phyloP scores from a whole-genome alignment of 2,888 invertebrate genomes.

The Leptura quadrifasciata region DNA sequence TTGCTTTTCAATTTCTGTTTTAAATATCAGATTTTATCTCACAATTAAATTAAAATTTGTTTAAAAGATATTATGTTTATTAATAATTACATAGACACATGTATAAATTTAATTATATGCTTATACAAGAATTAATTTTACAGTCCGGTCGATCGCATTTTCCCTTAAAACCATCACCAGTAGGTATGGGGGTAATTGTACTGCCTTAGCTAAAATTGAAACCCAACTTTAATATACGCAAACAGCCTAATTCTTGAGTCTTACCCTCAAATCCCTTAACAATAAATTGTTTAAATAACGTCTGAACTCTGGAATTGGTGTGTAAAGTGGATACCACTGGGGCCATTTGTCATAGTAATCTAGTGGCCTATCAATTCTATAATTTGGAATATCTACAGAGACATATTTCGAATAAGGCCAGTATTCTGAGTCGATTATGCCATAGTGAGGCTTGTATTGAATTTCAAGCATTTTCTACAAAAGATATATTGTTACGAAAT shows the following conservation, averaged over 20 bases:
- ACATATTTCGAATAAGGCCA: conserved; percentile 62
- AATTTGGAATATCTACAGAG: conserved; percentile 60
- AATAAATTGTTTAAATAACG: conserved; percentile 61
- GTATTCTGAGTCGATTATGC: conserved; percentile 53
- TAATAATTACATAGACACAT: too few relatives aligned
- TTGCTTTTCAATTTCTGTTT: too few relatives aligned
- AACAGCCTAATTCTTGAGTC: not conserved
- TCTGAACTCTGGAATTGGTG: conserved; percentile 58
- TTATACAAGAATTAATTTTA: not conserved
- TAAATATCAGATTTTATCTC: too few relatives aligned
- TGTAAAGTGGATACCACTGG: conserved; percentile 56
- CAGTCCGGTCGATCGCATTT: not conserved
- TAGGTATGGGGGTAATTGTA: conserved; percentile 60
- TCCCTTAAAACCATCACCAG: conserved; percentile 43
- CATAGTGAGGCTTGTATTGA: conserved; percentile 59
- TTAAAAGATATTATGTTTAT: too few relatives aligned
- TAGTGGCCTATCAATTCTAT: conserved; percentile 56
- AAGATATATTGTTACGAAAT: not conserved
- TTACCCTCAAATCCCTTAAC: conserved; percentile 61
- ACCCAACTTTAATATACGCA: not conserved
- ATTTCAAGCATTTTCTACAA: conserved; percentile 56
- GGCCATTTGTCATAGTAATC: conserved; percentile 62
- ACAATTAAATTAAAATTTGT: too few relatives aligned
- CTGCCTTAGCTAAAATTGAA: conserved; percentile 57
- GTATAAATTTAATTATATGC: not conserved